phyloP scores from a whole-genome alignment of 2,113 vertebrate species.

The Scytalopus superciliaris region DNA sequence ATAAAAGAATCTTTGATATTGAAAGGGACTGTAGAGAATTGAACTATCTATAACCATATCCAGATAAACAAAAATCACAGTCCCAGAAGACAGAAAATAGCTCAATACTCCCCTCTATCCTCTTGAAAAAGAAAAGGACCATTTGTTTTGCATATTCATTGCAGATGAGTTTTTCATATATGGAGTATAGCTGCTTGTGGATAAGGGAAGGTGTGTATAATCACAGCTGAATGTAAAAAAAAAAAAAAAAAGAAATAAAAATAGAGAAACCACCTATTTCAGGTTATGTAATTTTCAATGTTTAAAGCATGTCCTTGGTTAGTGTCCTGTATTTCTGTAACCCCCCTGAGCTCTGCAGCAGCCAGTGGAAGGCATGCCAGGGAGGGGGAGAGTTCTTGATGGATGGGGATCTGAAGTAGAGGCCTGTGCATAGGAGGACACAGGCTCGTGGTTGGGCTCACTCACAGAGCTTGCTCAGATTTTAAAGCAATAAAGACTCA shows the following conservation, averaged over 20 bases:
- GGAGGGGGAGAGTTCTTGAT: background rate
- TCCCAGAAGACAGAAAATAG: background rate
- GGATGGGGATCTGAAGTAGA: background rate
- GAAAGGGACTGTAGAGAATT: slow-evolving; percentile 16
- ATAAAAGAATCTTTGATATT: slow-evolving; percentile 44
- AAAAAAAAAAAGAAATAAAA: background rate
- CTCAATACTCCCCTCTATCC: slow-evolving; percentile 31
- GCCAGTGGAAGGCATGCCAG: background rate
- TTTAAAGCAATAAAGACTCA: background rate
- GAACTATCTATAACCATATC: background rate
- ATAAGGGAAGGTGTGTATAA: background rate
- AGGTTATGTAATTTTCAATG: background rate
- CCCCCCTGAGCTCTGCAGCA: background rate
- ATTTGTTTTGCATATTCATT: slow-evolving; percentile 32
- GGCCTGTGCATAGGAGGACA: background rate
- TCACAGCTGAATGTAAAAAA: background rate
- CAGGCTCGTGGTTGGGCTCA: background rate
- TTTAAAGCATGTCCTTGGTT: background rate
- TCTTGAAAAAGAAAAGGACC: background rate
- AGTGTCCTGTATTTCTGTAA: background rate
- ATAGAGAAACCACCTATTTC: background rate
- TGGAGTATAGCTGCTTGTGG: background rate
- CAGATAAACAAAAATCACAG: slow-evolving; percentile 37
- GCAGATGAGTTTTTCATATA: background rate
- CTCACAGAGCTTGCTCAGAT: background rate